These are phyloP conservation scores for Nibea coibor DNA, from an alignment of 2,113 vertebrate genomes.

Conservation along the genomic window DNA sequence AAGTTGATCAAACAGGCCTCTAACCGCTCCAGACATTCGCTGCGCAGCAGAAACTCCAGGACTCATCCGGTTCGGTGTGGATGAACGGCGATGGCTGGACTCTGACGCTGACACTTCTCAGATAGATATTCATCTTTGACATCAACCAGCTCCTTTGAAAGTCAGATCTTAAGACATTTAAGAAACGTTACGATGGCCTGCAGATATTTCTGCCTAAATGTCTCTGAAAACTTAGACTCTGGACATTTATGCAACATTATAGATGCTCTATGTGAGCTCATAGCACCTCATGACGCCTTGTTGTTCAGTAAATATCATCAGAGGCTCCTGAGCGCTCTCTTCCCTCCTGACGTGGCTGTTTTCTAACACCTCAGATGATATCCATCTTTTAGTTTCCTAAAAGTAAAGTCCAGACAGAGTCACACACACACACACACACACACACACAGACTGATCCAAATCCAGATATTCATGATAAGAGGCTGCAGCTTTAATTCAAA, in stretches of 20 bases:
- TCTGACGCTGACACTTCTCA: neutral
- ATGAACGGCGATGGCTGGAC: neutral
- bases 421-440: too few relatives aligned
- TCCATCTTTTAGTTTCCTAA: neutral
- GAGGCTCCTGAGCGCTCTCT: too few relatives aligned
- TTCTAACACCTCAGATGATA: neutral
- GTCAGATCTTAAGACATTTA: neutral
- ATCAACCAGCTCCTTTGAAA: conserved; percentile 41
- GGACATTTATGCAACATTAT: neutral
- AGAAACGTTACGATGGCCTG: neutral
- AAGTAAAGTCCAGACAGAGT: neutral
- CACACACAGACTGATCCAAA: neutral
- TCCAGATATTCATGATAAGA: neutral
- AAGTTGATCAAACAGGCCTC: conserved; percentile 49
- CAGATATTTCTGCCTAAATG: neutral
- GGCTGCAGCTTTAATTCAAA: conserved; percentile 27
- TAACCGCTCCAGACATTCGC: conserved; percentile 32
- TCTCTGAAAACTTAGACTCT: neutral
- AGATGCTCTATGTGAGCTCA: neutral
- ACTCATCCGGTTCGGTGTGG: neutral
- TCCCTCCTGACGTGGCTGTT: too few relatives aligned
- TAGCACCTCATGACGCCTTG: neutral
- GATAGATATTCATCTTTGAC: conserved; percentile 22
- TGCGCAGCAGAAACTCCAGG: conserved; percentile 20
- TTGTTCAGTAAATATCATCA: too few relatives aligned